Evolutionary conservation across 2,113 vertebrate genomes (phyloP), one percentile per base, ranked within the genome.

Genomic region (Tenebrosternarchus preto): DNA sequence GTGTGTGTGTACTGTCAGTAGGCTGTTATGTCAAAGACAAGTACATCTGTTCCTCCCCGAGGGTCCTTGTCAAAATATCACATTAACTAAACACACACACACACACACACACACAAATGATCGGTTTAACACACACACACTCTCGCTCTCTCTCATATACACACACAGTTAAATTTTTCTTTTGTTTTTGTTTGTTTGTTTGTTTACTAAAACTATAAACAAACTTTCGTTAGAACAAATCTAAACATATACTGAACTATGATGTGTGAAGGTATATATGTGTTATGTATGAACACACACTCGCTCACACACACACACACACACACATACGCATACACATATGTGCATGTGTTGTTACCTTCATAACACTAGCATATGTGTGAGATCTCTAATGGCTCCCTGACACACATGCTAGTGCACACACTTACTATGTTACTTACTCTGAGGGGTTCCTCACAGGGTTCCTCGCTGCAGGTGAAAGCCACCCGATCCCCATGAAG

Each of bases 11-110:
- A 25, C 31, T 55, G 55, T 81, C 79, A 81, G 67, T 70, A 75
- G 74, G 75, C 61, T 78, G 78, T 84, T 81, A 81, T 76, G 63
- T 75, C 79, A 75, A 67, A 78, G 83, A 84, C 83, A 84, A 78
- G 75, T 84, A 84, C 78, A 84, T 81, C 75, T 84, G 83, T 78
- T 78, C 79, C 46, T 81, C 43, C 20, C 79, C 75, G 57, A 74
- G 83, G 79, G 66, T 73, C 76, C 70, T 74, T 78, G 74, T 81
- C 79, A 81, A 81, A 78, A 80, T 73, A 61, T 43, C 81, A 63
- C 66, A 70, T 43, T 56, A 17, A 36, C 74, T 57, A 73, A 66
- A 77, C 67, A 81, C 72, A 76, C 80, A 73, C 57, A 73, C 61
- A 56, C 24, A 81, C 79, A 76, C 56, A 76, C 73, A 72, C 73